A percentile compares a stretch with the other conserved stretches of the same genome.
Conservation (phyloP, 2,888 invertebrate genomes). For the Adela reaumurella region DNA sequence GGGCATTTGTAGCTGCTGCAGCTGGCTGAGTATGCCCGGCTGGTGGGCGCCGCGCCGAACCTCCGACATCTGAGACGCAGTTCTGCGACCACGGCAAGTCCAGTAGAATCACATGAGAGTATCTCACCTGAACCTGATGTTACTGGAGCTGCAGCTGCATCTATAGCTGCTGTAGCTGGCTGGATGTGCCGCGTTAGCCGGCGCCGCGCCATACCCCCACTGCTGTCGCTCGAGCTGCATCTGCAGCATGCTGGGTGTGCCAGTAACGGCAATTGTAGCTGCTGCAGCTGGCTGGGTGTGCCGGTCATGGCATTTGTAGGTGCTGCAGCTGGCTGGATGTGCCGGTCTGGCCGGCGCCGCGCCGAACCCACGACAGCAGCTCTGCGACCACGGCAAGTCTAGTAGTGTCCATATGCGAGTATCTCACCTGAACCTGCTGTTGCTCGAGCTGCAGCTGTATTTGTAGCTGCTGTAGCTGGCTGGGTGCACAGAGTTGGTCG, state of each 20-base stretch:
- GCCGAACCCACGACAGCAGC: slow-evolving; percentile 77
- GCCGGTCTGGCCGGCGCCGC: slow-evolving; percentile 26
- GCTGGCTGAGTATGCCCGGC: slow-evolving; percentile 67
- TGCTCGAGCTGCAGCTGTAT: slow-evolving; percentile 92
- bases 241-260: slow-evolving; percentile 81
- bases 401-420: slow-evolving; percentile 70
- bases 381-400: slow-evolving; percentile 89
- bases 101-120: too few relatives aligned
- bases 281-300: slow-evolving; percentile 81
- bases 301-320: slow-evolving; percentile 53
- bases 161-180: slow-evolving; percentile 86
- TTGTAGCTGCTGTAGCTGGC: slow-evolving; percentile 88
- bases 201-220: slow-evolving; percentile 35
- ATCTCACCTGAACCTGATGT: slow-evolving; percentile 62
- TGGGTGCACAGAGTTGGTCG: slow-evolving; percentile 59
- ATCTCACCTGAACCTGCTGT: slow-evolving; percentile 73
- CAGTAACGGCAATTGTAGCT: slow-evolving; percentile 92
- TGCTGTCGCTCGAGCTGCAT: slow-evolving; percentile 87
- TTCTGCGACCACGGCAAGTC: slow-evolving; percentile 80
- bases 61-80: slow-evolving; percentile 89
- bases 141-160: slow-evolving; percentile 82
- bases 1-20: slow-evolving; percentile 95
- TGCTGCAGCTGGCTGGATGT: slow-evolving; percentile 72
- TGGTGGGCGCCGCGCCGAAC: slow-evolving; percentile 69
- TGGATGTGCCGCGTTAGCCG: slow-evolving; percentile 58